Percentiles rank a stretch among this genome's conserved stretches.
Evolutionary conservation across 1,140 invertebrate genomes (phyloP).

Genomic region (Drosophila cardini): DNA sequence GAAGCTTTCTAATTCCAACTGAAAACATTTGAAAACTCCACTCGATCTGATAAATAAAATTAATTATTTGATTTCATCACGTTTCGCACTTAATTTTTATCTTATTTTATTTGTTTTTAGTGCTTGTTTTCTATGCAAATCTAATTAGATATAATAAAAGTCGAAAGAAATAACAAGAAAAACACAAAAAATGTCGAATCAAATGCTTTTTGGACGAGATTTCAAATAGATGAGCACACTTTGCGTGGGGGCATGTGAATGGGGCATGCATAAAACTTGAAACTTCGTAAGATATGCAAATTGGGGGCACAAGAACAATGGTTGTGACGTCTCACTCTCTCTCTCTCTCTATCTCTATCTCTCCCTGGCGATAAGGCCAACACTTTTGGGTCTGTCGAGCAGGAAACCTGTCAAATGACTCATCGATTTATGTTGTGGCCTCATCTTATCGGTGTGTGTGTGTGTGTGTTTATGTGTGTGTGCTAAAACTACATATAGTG

Average conservation of each 20-base stretch:
- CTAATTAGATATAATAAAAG: constrained; percentile 14
- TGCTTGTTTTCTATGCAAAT: constrained; percentile 21
- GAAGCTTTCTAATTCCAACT: constrained; percentile 20
- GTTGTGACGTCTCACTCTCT: not conserved
- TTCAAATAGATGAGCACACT: constrained; percentile 10
- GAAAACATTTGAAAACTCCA: constrained; percentile 13
- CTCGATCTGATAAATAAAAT: constrained; percentile 17
- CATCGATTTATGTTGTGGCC: constrained; percentile 47
- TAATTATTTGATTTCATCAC: constrained; percentile 42
- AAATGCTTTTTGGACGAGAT: constrained; percentile 34
- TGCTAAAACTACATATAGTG: not conserved
- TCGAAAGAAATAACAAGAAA: constrained; percentile 1
- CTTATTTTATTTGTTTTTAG: not conserved
- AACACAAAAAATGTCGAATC: constrained; percentile 23
- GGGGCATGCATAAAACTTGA: constrained; percentile 15
- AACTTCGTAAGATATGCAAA: constrained; percentile 30
- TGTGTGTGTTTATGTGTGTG: too few relatives aligned
- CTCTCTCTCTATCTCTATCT: not conserved
- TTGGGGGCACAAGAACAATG: constrained; percentile 31
- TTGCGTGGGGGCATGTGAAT: not conserved
- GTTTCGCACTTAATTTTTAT: constrained; percentile 11
- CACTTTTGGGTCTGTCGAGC: constrained; percentile 26
- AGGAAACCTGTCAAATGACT: constrained; percentile 52
- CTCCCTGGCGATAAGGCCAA: constrained; percentile 19
- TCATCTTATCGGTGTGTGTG: constrained; percentile 26